Evolutionary conservation across 2,888 invertebrate species (phyloP).

Genomic region (Allacma fusca): DNA sequence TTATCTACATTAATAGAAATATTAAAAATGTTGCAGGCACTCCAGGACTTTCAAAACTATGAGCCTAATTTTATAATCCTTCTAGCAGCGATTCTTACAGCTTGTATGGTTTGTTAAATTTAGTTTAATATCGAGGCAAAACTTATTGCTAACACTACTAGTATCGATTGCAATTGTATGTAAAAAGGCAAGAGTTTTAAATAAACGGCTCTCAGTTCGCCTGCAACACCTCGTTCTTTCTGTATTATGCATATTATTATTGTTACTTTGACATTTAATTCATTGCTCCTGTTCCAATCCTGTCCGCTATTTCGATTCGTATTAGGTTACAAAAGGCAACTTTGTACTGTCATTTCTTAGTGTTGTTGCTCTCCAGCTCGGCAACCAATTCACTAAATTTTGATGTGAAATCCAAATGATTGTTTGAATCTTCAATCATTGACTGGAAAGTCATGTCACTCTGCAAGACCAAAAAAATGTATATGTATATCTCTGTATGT

Average conservation of each 20-base stretch:
- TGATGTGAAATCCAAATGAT: conserved; percentile 53
- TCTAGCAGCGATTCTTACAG: neutral
- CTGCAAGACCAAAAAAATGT: conserved; percentile 37
- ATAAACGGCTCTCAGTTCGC: conserved; percentile 26
- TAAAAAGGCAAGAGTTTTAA: conserved; percentile 23
- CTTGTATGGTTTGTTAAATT: neutral
- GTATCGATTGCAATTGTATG: conserved; percentile 13
- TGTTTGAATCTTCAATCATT: conserved; percentile 51
- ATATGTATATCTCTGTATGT: too few species aligned
- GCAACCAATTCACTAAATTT: conserved; percentile 48
- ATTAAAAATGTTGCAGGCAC: conserved; percentile 28
- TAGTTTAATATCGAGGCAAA: conserved; percentile 23
- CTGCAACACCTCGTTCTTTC: conserved; percentile 24
- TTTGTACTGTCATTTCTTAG: conserved; percentile 35
- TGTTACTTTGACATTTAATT: neutral
- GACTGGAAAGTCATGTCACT: conserved; percentile 55
- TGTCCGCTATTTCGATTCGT: neutral
- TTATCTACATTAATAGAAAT: neutral
- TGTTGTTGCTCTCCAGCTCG: conserved; percentile 36
- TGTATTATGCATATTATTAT: neutral
- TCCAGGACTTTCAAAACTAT: conserved; percentile 1
- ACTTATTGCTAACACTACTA: conserved; percentile 23
- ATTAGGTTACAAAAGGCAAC: conserved; percentile 6
- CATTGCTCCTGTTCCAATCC: neutral
- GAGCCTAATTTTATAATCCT: conserved; percentile 7